Evolutionary conservation across 2,797 vertebrate genomes (phyloP), one percentile per base, ranked within the genome.

Genomic region (Chaunax sp.): DNA sequence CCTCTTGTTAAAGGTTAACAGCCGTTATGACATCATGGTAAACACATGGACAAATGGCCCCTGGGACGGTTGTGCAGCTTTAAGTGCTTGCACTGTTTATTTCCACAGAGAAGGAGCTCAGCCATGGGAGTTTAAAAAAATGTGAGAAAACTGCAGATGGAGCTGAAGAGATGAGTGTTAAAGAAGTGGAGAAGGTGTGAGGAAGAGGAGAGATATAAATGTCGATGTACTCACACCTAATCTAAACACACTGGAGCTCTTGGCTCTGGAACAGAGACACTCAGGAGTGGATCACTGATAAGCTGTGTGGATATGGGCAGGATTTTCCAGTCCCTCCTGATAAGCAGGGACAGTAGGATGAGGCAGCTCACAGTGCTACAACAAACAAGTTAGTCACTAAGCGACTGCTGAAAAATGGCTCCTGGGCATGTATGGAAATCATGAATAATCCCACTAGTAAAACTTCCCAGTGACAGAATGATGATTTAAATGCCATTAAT

Each of bases 1-100:
- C 65, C 45, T 28, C 47, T 57, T 13, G 7, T 72, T 74, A 38
- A 64, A 75, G 73, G 65, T 79, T 59, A 75, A 81, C 72, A 57
- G 57, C 72, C 3, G 44, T 20, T 30, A 59, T 90, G 87, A 91
- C 80, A 75, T 90, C 84, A 87, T 70, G 46, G 44, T 55, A 65
- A 85, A 85, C 56, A 72, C 46, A n/a, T 45, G 75, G 77, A 81
- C 59, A 61, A 54, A 75, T 19, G 75, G 38, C 78, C 77, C 59
- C 2, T 76, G 64, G 71, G 16, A 64, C 18, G 40, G 12, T 23
- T 6, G 53, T 43, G 58, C 53, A 45, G 67, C 75, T 78, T 69
- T 41, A 50, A 56, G 55, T 19, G 35, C 53, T 79, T 8, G 6
- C 60, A 38, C 14, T 62, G 72, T 86, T 80, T 78, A 74, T 78